A percentile compares a stretch with the other conserved stretches of the same genome.
These are phyloP conservation scores for Andrena fulva DNA, from an alignment of 2,888 invertebrate genomes.

Conservation along the genomic window DNA sequence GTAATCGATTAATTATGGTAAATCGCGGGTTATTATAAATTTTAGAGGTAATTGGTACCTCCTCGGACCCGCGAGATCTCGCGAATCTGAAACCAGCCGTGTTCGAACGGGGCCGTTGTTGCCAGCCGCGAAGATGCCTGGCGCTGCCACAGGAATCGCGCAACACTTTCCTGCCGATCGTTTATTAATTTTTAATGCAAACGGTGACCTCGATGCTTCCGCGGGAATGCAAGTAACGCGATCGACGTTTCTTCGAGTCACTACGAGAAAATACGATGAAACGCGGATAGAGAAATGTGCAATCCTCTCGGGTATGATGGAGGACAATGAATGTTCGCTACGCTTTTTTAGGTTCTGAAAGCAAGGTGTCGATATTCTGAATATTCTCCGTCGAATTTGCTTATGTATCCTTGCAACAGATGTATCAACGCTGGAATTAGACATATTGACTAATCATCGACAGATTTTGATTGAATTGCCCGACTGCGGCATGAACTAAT, in stretches of 20 bases:
- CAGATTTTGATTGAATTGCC: conserved; percentile 38
- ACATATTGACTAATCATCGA: conserved; percentile 22
- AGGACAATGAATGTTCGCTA: not conserved
- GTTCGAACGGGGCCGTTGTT: not conserved
- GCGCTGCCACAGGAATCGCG: not conserved
- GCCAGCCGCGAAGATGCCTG: not conserved
- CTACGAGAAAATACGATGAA: not conserved
- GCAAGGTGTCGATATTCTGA: too few species aligned
- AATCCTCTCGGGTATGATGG: not conserved
- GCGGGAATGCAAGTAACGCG: not conserved
- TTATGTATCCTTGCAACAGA: too few species aligned
- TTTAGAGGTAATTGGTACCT: conserved; percentile 69
- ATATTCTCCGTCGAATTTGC: too few species aligned
- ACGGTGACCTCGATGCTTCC: not conserved
- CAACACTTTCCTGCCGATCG: conserved; percentile 5
- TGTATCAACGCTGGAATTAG: conserved; percentile 3
- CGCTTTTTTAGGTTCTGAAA: not conserved
- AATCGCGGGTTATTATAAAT: conserved; percentile 76
- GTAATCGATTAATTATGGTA: conserved; percentile 81
- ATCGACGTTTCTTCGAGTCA: not conserved
- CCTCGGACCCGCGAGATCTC: conserved; percentile 25
- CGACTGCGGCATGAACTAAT: conserved; percentile 54
- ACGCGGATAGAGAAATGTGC: too few species aligned
- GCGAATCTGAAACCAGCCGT: not conserved
- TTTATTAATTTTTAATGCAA: conserved; percentile 18